Percentiles rank a stretch among this genome's conserved stretches.
These are phyloP conservation scores for Emydoidea blandingii DNA, from an alignment of 2,797 vertebrate species.

Conservation along the genomic window DNA sequence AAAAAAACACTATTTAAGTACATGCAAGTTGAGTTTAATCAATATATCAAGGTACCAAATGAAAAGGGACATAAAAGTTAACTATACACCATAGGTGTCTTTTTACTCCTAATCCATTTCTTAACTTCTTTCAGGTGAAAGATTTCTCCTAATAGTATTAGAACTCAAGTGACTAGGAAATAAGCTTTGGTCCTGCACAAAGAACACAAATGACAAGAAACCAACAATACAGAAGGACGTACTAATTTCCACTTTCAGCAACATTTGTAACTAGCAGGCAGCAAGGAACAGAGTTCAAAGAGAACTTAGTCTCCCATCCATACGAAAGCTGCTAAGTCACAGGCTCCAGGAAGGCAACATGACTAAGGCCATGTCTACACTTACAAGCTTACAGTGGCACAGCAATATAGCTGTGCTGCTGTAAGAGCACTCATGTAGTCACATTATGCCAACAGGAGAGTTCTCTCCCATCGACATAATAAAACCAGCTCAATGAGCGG, in stretches of 20 bases:
- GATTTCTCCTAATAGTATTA: neutral
- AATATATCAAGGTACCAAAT: neutral
- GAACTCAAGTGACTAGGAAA: neutral
- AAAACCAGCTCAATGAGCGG: too few species aligned
- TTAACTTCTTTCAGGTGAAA: neutral
- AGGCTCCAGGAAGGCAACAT: neutral
- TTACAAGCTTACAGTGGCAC: too few species aligned
- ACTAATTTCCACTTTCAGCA: neutral
- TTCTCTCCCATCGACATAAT: too few species aligned
- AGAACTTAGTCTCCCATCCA: neutral
- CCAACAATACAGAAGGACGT: accelerated
- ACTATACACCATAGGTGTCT: neutral
- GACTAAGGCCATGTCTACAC: neutral
- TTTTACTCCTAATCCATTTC: neutral
- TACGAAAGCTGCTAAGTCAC: neutral
- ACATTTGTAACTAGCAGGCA: neutral
- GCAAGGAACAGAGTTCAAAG: neutral
- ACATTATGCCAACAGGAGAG: too few species aligned
- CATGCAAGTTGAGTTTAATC: neutral
- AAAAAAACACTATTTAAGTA: neutral
- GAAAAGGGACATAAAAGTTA: neutral
- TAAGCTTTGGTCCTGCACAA: neutral
- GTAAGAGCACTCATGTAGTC: too few species aligned
- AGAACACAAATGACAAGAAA: neutral
- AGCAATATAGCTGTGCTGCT: too few species aligned